These are phyloP conservation scores for Anadara kagoshimensis DNA, from an alignment of 1,140 invertebrate species.

Conservation along the genomic window DNA sequence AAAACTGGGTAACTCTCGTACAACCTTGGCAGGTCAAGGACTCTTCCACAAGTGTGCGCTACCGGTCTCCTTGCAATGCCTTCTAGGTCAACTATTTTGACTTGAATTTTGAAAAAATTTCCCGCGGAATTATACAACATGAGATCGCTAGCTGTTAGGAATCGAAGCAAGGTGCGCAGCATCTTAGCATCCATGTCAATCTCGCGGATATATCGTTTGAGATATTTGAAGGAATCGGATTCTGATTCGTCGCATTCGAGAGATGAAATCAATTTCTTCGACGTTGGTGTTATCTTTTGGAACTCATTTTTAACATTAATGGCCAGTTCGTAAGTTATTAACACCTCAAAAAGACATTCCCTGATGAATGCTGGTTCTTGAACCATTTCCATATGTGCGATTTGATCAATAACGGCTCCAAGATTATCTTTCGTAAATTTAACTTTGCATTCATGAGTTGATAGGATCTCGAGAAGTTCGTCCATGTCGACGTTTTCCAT, in stretches of 20 bases:
- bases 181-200: constrained; percentile 6
- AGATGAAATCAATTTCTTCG: constrained; percentile 8
- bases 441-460: constrained; percentile 28
- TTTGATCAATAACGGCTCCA: constrained; percentile 2
- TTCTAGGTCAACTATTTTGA: constrained; percentile 9
- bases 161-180: not conserved
- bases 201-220: constrained; percentile 11
- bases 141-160: constrained; percentile 4
- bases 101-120: constrained; percentile 15
- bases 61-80: constrained; percentile 6
- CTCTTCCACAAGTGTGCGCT: constrained; percentile 19
- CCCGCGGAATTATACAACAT: constrained; percentile 1
- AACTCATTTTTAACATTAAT: constrained; percentile 10
- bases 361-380: constrained; percentile 10
- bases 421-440: constrained; percentile 5
- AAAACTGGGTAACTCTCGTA: constrained; percentile 24
- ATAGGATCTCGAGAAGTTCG: constrained; percentile 23
- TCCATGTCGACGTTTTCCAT: constrained; percentile 19
- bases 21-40: constrained; percentile 16
- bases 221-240: constrained; percentile 1
- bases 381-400: constrained; percentile 19
- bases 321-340: constrained; percentile 12
- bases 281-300: constrained; percentile 6
- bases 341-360: constrained; percentile 18
- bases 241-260: constrained; percentile 6